Percentiles rank a stretch among this genome's conserved stretches.
Evolutionary conservation across 2,888 invertebrate genomes (phyloP).

Genomic region (Agriopis aurantiaria): DNA sequence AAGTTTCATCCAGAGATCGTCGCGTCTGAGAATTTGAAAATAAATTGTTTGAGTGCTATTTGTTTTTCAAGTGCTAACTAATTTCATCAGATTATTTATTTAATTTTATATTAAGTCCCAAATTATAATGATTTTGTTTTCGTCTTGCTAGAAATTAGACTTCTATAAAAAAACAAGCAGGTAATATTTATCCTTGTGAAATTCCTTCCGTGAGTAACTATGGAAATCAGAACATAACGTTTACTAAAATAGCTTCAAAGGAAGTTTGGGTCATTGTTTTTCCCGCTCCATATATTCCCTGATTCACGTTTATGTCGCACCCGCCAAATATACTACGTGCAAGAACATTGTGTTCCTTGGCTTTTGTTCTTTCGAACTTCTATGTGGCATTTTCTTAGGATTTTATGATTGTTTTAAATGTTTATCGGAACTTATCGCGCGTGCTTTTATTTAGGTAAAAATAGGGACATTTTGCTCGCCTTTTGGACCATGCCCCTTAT

Average conservation of each 20-base stretch:
- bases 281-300: constrained; percentile 43
- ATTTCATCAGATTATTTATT: not conserved
- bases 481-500: too few species aligned
- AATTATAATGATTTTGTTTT: not conserved
- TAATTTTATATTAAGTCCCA: not conserved
- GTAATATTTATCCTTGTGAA: constrained; percentile 3
- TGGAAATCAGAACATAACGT: constrained; percentile 16
- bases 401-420: not conserved
- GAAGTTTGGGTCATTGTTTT: constrained; percentile 38
- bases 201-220: constrained; percentile 2
- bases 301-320: constrained; percentile 43
- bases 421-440: too few species aligned
- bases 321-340: constrained; percentile 19
- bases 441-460: too few species aligned
- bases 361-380: constrained; percentile 9
- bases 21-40: constrained; percentile 25
- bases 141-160: not conserved
- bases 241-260: constrained; percentile 30
- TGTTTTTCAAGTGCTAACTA: not conserved
- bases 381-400: not conserved
- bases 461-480: too few species aligned
- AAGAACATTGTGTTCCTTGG: constrained; percentile 20
- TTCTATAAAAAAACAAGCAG: not conserved
- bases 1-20: constrained; percentile 45
- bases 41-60: constrained; percentile 11